Base-by-base conservation (phyloP, 2,113 vertebrate genomes). In the Solea solea region DNA sequence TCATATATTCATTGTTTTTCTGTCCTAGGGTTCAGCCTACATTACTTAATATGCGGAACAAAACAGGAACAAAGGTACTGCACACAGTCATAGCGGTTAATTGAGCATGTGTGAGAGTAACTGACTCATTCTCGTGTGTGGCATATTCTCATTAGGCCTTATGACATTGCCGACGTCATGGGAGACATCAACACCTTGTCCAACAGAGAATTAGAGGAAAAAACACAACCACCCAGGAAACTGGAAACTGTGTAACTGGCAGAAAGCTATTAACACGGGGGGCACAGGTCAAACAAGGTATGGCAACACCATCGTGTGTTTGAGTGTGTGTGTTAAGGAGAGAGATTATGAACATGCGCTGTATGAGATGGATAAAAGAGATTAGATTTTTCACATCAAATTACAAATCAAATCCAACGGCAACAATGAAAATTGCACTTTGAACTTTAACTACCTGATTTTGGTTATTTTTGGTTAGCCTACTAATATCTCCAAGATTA, bases 101-200 rank as follows among this genome's bases (percentile, higher is more conserved):
- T 34, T 34, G 34, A 34, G 34, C 34, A 34, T 34, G 34, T 51
- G 21, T 50, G 34, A 57, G 59, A 64, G 53, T 65, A 28, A 46
- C 12, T 67, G 15, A 28, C n/a, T 52, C 44, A 11, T 60, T 74
- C 13, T 45, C 15, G 45, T 58, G 45, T 58, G 61, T 66, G 51
- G 46, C 57, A 52, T 64, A 46, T 81, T 55, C 49, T 78, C 54
- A 62, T 88, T 77, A 78, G 69, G 7, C 65, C 11, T 61, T 25
- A 64, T 82, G 88, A 91, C 82, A 87, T 81, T 81, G 42, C 55
- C 65, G 56, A 84, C 58, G 78, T 79, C 25, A 25, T 80, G 74
- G 82, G 85, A 88, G 78, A 88, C 57, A 80, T 64, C 40, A 34
- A 75, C 62, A 66, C 50, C 61, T 61, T 72, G 74, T 73, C 74